Evolutionary conservation across 2,113 vertebrate species (phyloP).

Genomic region (Fregetta grallaria): DNA sequence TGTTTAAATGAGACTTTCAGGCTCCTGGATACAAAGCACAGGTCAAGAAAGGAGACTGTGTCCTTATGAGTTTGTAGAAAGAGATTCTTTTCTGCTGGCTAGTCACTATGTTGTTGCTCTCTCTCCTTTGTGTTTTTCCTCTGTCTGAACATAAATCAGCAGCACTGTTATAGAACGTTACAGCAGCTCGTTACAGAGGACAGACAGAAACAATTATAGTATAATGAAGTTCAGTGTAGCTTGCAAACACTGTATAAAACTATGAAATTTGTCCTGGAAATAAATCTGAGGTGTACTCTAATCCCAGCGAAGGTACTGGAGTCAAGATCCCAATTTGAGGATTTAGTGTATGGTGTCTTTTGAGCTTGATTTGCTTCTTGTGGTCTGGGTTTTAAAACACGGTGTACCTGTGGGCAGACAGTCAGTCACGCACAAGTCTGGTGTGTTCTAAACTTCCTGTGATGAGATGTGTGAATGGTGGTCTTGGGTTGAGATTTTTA

Average conservation of each 20-base stretch:
- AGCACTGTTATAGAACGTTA: not conserved
- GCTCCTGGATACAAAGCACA: not conserved
- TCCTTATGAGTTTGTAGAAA: not conserved
- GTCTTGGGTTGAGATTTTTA: not conserved
- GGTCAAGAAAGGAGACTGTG: constrained; percentile 9
- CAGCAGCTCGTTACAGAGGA: not conserved
- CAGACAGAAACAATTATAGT: not conserved
- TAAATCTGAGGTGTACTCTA: not conserved
- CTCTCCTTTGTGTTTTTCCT: not conserved
- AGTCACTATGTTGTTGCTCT: not conserved
- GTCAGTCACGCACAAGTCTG: not conserved
- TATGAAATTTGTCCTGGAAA: not conserved
- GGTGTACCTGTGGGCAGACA: not conserved
- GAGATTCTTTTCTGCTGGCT: constrained; percentile 16
- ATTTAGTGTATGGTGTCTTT: not conserved
- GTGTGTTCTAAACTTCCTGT: not conserved
- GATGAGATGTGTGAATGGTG: not conserved
- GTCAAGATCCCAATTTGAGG: not conserved
- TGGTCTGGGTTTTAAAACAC: not conserved
- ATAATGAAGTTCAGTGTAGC: not conserved
- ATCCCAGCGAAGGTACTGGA: not conserved
- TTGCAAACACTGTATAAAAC: not conserved
- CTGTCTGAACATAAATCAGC: not conserved
- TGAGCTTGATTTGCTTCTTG: not conserved
- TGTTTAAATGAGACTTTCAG: constrained; percentile 2